Percentiles rank a stretch among this genome's conserved stretches.
These are phyloP conservation scores for Ceratosolen fusciceps DNA, from an alignment of 1,140 invertebrate genomes.

Conservation along the genomic window DNA sequence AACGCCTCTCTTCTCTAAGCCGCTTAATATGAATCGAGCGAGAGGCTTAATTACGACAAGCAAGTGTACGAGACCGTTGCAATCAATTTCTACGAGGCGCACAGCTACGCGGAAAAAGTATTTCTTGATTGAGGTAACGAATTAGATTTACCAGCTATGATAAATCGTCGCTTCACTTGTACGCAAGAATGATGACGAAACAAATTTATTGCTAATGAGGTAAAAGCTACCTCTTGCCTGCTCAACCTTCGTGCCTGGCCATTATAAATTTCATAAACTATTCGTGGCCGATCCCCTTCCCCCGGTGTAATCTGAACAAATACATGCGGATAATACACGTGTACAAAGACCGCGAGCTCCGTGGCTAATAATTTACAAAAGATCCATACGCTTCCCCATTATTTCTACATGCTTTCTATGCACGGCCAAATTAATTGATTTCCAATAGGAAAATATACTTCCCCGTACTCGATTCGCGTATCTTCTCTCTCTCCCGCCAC, in stretches of 20 bases:
- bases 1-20: no score
- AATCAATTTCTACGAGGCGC: not conserved
- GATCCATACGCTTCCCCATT: not conserved
- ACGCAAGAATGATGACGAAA: conserved; percentile 18
- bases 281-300: conserved; percentile 6
- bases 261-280: conserved; percentile 16
- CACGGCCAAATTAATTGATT: conserved; percentile 18
- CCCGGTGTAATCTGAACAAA: not conserved
- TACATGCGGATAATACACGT: not conserved
- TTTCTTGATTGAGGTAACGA: conserved; percentile 6
- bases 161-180: conserved; percentile 11
- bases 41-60: conserved; percentile 6
- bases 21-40: no score
- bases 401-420: not conserved
- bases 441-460: not conserved
- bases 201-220: conserved; percentile 37
- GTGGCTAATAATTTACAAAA: conserved; percentile 9
- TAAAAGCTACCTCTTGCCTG: conserved; percentile 21
- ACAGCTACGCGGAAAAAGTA: not conserved
- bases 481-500: no score
- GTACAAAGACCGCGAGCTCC: not conserved
- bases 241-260: not conserved
- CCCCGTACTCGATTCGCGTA: no score
- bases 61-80: not conserved
- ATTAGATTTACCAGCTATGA: not conserved